phyloP scores from a whole-genome alignment of 2,888 invertebrate species.

The Chromoteleia sp. region DNA sequence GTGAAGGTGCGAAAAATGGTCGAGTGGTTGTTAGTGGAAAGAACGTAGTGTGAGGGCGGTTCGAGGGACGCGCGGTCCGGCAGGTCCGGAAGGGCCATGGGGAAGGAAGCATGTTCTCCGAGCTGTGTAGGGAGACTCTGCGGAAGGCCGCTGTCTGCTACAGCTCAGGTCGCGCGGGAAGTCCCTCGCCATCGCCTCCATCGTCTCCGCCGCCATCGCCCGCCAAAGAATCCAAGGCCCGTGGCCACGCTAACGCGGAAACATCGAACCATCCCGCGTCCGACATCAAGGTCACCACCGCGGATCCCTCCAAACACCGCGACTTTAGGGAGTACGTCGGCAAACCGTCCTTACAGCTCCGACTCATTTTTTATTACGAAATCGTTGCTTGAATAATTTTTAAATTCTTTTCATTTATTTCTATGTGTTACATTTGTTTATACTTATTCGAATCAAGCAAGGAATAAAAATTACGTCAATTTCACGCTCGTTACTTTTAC shows the following conservation, averaged over 20 bases:
- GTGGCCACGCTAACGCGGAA: conserved; percentile 67
- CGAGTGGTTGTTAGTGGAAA: conserved; percentile 25
- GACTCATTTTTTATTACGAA: too few relatives aligned
- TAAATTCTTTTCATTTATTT: too few relatives aligned
- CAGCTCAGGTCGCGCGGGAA: conserved; percentile 83
- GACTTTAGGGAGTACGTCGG: conserved; percentile 79
- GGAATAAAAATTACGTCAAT: not conserved
- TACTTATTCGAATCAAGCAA: too few relatives aligned
- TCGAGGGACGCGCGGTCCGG: conserved; percentile 71
- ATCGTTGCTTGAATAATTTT: too few relatives aligned
- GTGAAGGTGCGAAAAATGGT: conserved; percentile 51
- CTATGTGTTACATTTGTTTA: conserved; percentile 6
- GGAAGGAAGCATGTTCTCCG: conserved; percentile 85
- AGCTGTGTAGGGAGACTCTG: conserved; percentile 86
- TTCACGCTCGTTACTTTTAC: not conserved
- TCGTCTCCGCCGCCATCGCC: conserved; percentile 83
- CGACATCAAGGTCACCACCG: conserved; percentile 64
- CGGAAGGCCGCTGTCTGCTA: conserved; percentile 85
- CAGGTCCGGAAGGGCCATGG: conserved; percentile 82
- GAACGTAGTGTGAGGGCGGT: conserved; percentile 61
- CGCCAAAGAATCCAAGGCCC: conserved; percentile 78
- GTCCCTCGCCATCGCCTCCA: conserved; percentile 83
- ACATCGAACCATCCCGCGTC: conserved; percentile 44
- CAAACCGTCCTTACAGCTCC: conserved; percentile 14
- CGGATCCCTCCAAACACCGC: conserved; percentile 59